Percentiles rank a stretch among this genome's conserved stretches.
Conservation (phyloP, 2,888 invertebrate species). For the Torymus auratus region DNA sequence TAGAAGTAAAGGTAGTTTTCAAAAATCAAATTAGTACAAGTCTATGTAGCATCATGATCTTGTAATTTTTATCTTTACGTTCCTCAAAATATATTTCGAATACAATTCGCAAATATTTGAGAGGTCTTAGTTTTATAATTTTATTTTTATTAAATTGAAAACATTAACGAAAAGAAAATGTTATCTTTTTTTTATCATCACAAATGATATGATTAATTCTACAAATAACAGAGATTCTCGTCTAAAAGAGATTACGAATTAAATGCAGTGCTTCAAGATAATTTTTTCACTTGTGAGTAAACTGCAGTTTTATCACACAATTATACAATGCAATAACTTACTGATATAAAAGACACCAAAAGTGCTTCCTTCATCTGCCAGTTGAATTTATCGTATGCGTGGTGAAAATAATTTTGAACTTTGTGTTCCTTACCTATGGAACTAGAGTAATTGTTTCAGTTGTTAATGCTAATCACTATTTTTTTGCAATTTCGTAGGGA, state of each 20-base stretch:
- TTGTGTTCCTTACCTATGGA: constrained; percentile 41
- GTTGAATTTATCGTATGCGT: constrained; percentile 46
- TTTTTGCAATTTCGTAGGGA: constrained; percentile 49
- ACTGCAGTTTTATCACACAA: constrained; percentile 38
- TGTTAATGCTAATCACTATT: constrained; percentile 35
- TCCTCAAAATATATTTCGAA: constrained; percentile 7
- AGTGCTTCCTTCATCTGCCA: constrained; percentile 57
- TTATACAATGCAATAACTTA: constrained; percentile 38
- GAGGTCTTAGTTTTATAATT: background rate
- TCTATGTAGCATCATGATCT: background rate
- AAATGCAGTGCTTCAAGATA: constrained; percentile 6
- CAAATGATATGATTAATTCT: constrained; percentile 19
- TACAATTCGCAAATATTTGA: background rate
- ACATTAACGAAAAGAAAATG: constrained; percentile 1
- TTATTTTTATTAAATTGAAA: background rate
- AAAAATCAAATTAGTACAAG: constrained; percentile 29
- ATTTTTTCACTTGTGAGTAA: constrained; percentile 22
- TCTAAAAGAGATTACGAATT: background rate
- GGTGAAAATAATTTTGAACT: constrained; percentile 32
- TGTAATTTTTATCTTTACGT: constrained; percentile 6
- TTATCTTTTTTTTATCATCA: constrained; percentile 6
- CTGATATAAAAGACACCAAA: constrained; percentile 50
- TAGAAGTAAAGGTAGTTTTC: constrained; percentile 24
- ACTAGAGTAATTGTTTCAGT: constrained; percentile 42
- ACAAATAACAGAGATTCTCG: constrained; percentile 15